Evolutionary conservation across 2,113 vertebrate genomes (phyloP), one percentile per base, ranked within the genome.

Genomic region (Psilopsiagon aymara): DNA sequence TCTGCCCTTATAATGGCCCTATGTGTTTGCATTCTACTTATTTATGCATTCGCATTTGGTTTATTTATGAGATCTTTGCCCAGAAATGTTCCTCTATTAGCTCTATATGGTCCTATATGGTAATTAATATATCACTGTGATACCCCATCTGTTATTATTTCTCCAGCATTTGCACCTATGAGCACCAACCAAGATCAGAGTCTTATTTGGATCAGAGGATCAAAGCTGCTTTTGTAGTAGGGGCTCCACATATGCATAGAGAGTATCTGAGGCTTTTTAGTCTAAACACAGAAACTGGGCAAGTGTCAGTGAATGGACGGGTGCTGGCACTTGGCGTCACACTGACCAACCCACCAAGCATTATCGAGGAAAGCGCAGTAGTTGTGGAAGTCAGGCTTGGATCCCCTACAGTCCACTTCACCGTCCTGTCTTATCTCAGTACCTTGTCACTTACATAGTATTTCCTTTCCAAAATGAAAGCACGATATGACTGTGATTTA

Each of bases 11-110:
- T 96, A 96, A 95, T 92, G 88, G 95, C 39, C 53, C 57, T 94
- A 18, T 89, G 94, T 93, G 83, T 96, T 93, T 93, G 86, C 60
- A 71, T 96, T 92, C 95, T 93, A 88, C 95, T 96, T 96, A 96
- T 84, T 96, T 95, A 96, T 97, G 95, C 94, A 95, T 97, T 93
- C 80, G 6, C 17, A 84, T 94, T 94, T 88, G 70, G 83, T 96
- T 97, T 97, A 94, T 96, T 96, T 96, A 89, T 95, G 90, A 96
- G 94, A 82, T 47, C 92, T 88, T 83, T 95, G 88, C 82, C 88
- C 90, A 94, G 83, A 90, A 93, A 76, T 29, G 21, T 94, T 88
- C 35, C 73, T 39, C 77, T 80, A 78, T 94, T 94, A 79, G 85
- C 77, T 96, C 83, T 94, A 47, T 90, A 67, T 51, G 90, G 70